A percentile compares a stretch with the other conserved stretches of the same genome.
These are phyloP conservation scores for Bombus haemorrhoidalis DNA, from an alignment of 1,140 invertebrate species.

Conservation along the genomic window DNA sequence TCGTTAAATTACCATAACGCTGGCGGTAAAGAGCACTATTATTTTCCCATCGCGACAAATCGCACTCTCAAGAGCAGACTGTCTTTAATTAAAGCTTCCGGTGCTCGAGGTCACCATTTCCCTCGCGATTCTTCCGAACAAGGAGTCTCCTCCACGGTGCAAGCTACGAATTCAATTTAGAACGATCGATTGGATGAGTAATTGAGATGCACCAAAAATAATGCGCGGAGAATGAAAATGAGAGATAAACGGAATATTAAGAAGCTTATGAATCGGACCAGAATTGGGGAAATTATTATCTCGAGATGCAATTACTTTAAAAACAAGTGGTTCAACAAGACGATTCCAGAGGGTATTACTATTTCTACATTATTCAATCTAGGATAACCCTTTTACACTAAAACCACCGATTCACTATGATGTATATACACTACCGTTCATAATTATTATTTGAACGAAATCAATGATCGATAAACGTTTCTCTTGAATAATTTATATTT, in stretches of 20 bases:
- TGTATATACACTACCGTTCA: background rate
- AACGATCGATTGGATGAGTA: conserved; percentile 5
- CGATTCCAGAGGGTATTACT: background rate
- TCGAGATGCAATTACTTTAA: background rate
- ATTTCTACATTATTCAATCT: background rate
- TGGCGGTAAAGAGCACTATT: conserved; percentile 1
- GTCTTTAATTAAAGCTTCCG: conserved; percentile 1
- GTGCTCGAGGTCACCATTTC: background rate
- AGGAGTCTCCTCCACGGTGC: background rate
- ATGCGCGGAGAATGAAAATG: background rate
- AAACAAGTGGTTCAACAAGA: background rate
- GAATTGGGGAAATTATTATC: background rate
- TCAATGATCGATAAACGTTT: too few species aligned
- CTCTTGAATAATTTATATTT: too few species aligned
- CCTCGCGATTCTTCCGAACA: background rate
- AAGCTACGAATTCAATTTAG: background rate
- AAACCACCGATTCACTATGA: background rate
- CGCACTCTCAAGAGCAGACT: background rate
- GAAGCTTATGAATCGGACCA: background rate
- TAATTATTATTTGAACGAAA: background rate
- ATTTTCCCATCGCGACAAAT: background rate
- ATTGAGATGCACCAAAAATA: conserved; percentile 16
- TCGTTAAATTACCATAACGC: conserved; percentile 42
- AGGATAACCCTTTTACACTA: background rate
- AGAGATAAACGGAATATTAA: background rate